These are phyloP conservation scores for Oceanodroma leucorhoa DNA, from an alignment of 2,797 vertebrate genomes.

Conservation along the genomic window DNA sequence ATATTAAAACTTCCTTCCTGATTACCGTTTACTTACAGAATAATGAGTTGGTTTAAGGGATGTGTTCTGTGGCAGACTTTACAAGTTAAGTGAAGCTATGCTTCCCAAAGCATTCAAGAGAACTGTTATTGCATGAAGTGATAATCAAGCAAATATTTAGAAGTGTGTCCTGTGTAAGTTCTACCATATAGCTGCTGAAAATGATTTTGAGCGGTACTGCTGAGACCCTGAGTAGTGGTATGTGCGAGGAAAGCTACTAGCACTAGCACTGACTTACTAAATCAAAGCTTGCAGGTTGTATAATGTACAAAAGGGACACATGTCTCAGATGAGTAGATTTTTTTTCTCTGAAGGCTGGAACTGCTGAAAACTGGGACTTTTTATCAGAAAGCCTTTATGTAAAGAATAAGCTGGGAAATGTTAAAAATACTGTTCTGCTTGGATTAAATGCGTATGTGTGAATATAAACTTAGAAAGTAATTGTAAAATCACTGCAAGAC, in stretches of 20 bases:
- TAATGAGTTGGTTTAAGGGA: neutral
- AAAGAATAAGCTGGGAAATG: neutral
- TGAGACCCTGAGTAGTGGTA: neutral
- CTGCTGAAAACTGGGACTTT: neutral
- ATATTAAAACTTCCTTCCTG: neutral
- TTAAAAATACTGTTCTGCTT: neutral
- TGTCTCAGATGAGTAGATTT: neutral
- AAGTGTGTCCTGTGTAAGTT: neutral
- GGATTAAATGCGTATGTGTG: neutral
- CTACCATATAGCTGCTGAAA: neutral
- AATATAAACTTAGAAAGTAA: neutral
- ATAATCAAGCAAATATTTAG: neutral
- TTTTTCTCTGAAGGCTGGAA: neutral
- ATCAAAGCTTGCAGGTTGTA: neutral
- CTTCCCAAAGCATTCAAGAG: neutral
- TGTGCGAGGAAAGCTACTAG: neutral
- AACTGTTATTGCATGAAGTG: neutral
- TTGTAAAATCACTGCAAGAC: neutral
- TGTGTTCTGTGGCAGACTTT: neutral
- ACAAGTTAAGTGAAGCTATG: neutral
- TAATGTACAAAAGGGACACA: neutral
- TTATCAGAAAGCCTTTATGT: neutral
- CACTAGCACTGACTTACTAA: neutral
- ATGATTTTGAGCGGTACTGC: neutral
- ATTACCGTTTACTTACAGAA: neutral